These are phyloP conservation scores for Aspidoscelis tigris DNA, from an alignment of 2,113 vertebrate genomes.

Conservation along the genomic window DNA sequence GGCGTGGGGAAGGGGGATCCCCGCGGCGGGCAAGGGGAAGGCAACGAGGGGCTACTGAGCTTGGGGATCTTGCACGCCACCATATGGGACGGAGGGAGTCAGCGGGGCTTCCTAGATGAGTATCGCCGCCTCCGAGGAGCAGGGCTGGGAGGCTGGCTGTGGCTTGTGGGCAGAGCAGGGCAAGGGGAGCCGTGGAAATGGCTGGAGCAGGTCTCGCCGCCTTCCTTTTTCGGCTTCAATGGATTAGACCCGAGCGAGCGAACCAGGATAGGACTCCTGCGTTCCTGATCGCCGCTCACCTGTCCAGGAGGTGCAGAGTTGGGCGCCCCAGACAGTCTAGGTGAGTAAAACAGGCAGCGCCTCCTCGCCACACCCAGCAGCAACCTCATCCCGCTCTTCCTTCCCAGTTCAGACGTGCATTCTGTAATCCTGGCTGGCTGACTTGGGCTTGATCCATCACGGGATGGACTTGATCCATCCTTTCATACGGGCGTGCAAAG, in stretches of 20 bases:
- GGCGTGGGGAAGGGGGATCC: background rate
- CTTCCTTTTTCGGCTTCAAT: no score
- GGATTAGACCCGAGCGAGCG: background rate
- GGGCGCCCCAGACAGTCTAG: no score
- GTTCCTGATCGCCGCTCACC: no score
- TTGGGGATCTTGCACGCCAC: background rate
- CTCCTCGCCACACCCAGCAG: no score
- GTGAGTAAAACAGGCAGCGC: no score
- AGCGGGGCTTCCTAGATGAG: background rate
- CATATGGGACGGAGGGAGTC: background rate
- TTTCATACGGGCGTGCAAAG: no score
- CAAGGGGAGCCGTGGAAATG: background rate
- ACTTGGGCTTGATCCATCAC: no score
- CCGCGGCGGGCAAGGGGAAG: background rate
- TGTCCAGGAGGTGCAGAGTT: background rate
- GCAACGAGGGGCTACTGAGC: background rate
- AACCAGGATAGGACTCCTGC: background rate
- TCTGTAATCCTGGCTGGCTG: no score
- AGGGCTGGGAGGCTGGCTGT: background rate
- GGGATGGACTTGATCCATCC: no score
- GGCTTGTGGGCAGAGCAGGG: background rate
- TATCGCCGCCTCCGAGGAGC: background rate
- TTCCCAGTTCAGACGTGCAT: no score
- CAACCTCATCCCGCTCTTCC: no score
- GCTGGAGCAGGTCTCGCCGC: background rate